phyloP scores from a whole-genome alignment of 2,113 vertebrate species.

The Aythya baeri region DNA sequence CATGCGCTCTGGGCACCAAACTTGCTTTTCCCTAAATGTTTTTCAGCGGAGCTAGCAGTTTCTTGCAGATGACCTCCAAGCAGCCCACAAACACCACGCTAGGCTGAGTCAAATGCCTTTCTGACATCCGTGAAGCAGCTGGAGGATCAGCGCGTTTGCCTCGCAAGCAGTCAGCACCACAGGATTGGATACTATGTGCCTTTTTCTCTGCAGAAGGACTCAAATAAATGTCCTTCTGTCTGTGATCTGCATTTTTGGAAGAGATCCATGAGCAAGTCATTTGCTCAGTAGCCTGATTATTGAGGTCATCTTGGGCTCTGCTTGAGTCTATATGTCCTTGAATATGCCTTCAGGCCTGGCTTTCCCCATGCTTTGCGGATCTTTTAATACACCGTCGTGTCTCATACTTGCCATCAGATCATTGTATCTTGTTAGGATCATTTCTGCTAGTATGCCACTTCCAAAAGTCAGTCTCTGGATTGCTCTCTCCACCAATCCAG shows the following conservation, averaged over 20 bases:
- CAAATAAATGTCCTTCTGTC: not conserved
- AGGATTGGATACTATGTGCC: not conserved
- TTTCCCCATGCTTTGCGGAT: not conserved
- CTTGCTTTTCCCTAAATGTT: not conserved
- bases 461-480: not conserved
- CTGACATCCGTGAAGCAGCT: not conserved
- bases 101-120: not conserved
- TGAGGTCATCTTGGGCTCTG: not conserved
- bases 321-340: not conserved
- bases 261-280: not conserved
- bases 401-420: not conserved
- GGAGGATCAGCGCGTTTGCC: not conserved
- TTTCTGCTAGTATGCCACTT: not conserved
- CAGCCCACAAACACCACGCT: not conserved
- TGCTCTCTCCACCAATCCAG: too few species aligned
- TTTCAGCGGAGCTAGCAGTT: not conserved
- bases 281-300: not conserved
- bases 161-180: not conserved
- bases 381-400: not conserved
- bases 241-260: not conserved
- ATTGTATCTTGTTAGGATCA: not conserved
- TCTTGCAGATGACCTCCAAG: not conserved
- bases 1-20: not conserved
- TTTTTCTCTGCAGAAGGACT: constrained; percentile 1
- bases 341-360: not conserved